A percentile compares a stretch with the other conserved stretches of the same genome.
Evolutionary conservation across 1,140 invertebrate species (phyloP).

Genomic region (Zaprionus kolodkinae): DNA sequence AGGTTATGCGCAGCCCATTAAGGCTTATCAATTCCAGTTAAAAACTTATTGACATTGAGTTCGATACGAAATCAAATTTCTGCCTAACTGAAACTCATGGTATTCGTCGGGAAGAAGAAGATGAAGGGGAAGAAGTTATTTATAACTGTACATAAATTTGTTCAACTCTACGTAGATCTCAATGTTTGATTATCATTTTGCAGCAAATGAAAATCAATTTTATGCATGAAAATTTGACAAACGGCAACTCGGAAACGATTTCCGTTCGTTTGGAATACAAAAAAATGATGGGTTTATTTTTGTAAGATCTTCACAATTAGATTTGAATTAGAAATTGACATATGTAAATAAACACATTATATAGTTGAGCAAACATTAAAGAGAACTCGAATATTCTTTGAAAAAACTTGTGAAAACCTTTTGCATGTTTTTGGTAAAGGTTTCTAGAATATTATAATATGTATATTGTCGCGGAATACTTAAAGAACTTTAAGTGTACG

Average conservation of each 20-base stretch:
- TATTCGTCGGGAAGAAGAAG: not conserved
- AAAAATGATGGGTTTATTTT: not conserved
- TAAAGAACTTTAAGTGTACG: too few relatives aligned
- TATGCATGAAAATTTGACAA: constrained; percentile 1
- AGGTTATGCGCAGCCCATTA: not conserved
- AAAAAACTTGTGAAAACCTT: too few relatives aligned
- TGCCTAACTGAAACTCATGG: not conserved
- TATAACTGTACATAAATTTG: too few relatives aligned
- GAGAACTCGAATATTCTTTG: too few relatives aligned
- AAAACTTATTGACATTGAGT: not conserved
- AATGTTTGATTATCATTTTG: not conserved
- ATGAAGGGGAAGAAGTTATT: too few relatives aligned
- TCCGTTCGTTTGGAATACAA: not conserved
- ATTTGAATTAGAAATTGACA: too few relatives aligned
- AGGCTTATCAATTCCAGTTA: not conserved
- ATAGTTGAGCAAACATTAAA: too few relatives aligned
- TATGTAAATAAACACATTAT: too few relatives aligned
- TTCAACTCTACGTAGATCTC: not conserved
- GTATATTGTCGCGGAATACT: too few relatives aligned
- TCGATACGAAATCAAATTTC: not conserved
- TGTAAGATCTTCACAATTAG: not conserved
- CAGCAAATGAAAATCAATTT: constrained; percentile 1
- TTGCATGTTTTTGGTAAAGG: too few relatives aligned
- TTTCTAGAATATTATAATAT: too few relatives aligned
- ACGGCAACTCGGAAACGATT: not conserved